Evolutionary conservation across 2,888 invertebrate genomes (phyloP).

Genomic region (Erebia palarica): DNA sequence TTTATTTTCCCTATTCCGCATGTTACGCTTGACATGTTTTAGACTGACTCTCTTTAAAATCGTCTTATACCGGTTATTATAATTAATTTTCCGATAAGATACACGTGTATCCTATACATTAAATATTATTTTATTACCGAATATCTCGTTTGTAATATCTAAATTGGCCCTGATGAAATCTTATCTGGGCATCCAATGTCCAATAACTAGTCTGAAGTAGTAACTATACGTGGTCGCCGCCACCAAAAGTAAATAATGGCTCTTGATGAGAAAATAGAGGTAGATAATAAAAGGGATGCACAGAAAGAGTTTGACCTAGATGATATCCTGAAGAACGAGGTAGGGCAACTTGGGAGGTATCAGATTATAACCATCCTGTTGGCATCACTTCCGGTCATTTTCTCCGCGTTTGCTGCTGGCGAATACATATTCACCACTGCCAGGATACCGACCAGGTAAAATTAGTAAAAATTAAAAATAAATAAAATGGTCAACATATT

Average conservation of each 20-base stretch:
- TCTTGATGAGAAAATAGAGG: conserved; percentile 50
- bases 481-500: too few relatives aligned
- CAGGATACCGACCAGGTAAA: conserved; percentile 68
- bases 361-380: conserved; percentile 65
- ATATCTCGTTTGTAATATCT: conserved; percentile 14
- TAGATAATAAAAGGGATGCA: conserved; percentile 17
- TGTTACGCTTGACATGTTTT: too few relatives aligned
- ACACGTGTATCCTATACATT: background rate
- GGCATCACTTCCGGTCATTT: conserved; percentile 68
- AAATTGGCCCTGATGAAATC: conserved; percentile 20
- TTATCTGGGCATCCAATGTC: conserved; percentile 20
- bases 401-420: conserved; percentile 71
- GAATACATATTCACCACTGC: conserved; percentile 76
- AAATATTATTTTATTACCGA: conserved; percentile 7
- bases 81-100: background rate
- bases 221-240: background rate
- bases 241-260: conserved; percentile 44
- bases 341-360: conserved; percentile 72
- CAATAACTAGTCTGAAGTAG: conserved; percentile 6
- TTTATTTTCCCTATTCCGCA: too few relatives aligned
- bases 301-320: conserved; percentile 60
- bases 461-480: background rate
- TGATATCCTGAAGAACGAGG: conserved; percentile 63
- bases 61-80: too few relatives aligned
- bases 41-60: too few relatives aligned